phyloP scores from a whole-genome alignment of 1,140 invertebrate species.

The Drosophila littoralis region DNA sequence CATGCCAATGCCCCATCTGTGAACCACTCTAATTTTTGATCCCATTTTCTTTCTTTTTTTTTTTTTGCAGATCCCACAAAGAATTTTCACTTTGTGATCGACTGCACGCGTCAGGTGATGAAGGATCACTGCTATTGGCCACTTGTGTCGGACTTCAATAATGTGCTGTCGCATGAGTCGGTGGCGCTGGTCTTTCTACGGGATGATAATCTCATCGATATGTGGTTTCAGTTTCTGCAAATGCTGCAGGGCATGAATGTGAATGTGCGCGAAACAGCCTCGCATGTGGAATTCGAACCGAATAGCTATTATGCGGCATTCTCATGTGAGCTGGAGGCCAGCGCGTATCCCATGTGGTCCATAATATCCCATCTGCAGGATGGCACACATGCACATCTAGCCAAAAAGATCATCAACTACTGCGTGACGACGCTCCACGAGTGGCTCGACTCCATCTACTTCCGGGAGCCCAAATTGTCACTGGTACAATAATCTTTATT shows the following conservation, averaged over 20 bases:
- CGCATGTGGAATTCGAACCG: conserved; percentile 98
- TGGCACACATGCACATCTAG: conserved; percentile 89
- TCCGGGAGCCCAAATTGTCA: conserved; percentile 88
- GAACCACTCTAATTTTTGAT: conserved; percentile 18
- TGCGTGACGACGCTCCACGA: conserved; percentile 91
- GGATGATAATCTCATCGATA: conserved; percentile 93
- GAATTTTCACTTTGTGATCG: conserved; percentile 96
- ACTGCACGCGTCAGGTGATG: conserved; percentile 96
- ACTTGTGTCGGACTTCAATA: conserved; percentile 97
- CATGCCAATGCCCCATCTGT: not conserved
- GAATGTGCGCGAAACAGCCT: conserved; percentile 93
- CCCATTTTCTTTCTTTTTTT: too few species aligned
- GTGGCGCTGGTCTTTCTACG: conserved; percentile 95
- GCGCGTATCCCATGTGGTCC: conserved; percentile 98
- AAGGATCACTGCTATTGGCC: conserved; percentile 99
- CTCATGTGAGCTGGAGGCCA: conserved; percentile 97
- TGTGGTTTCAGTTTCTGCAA: conserved; percentile 97
- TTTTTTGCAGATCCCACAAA: conserved; percentile 89
- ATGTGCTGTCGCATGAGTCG: conserved; percentile 96
- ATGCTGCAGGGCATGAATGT: conserved; percentile 99
- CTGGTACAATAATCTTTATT: conserved; percentile 64
- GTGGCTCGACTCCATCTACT: conserved; percentile 94
- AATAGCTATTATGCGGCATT: conserved; percentile 98
- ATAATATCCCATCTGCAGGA: conserved; percentile 94
- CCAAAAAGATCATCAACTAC: conserved; percentile 89